Evolutionary conservation across 2,888 invertebrate genomes (phyloP), one percentile per base, ranked within the genome.

Genomic region (Drosophila pseudotalamancana): DNA sequence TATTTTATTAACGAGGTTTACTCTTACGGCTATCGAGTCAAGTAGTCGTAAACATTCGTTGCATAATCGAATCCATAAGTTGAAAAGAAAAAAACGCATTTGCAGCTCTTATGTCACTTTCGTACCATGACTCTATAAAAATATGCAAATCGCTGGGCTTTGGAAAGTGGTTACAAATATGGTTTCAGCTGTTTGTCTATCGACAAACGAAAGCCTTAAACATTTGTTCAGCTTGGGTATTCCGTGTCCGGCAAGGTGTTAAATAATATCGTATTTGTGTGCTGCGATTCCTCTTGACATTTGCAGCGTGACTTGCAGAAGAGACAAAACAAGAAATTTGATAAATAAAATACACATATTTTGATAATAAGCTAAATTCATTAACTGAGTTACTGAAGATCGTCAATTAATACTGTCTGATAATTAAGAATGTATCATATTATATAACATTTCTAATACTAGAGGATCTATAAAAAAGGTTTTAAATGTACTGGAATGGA

Each of bases 81-180:
- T 14, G 16, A 27, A 18, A 21, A 25, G 14, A 39, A 12, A 31
- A 27, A 67, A 39, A 62, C 48, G 32, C 35, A 50, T 56, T 40
- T 50, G 35, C 18, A 35, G 14, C 50, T 75, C 50, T 82, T 79
- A 76, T 82, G 54, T 82, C 83, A 79, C 63, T 54, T 69, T 56
- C 16, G 23, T 49, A 45, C 34, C 39, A 19, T 34, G 37, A 6
- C 34, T 18, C 40, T 67, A 55, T 48, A 68, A 54, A 54, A 27
- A 16, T 48, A 75, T 75, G 57, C 67, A 61, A 72, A 72, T 72
- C 40, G 23, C 37, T 61, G 34, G 45, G 11, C 42, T 57, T 77
- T 73, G 62, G 78, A 79, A 82, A 85, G 79, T 75, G 57, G 14
- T 14, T 39, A 23, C 39, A 57, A 68, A 69, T 59, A 19, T 50